Percentiles rank a stretch among this genome's conserved stretches.
Conservation (phyloP, 35 echinoderm and acorn worm genomes). For the Ophiothrix spiculata region DNA sequence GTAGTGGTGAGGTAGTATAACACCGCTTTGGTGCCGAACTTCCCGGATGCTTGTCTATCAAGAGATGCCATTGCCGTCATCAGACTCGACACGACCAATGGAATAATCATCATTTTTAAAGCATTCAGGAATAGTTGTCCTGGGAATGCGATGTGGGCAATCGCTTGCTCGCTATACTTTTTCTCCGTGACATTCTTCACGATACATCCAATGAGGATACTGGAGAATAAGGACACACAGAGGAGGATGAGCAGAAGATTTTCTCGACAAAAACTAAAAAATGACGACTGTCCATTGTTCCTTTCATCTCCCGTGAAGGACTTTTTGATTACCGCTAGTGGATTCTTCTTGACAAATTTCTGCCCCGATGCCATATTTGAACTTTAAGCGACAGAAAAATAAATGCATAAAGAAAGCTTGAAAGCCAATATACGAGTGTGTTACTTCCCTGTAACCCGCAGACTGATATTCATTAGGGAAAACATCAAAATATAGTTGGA, state of each 20-base stretch:
- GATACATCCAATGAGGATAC: slow-evolving; percentile 61
- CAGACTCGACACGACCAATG: slow-evolving; percentile 79
- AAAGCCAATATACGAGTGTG: too few species aligned
- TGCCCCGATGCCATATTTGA: too few species aligned
- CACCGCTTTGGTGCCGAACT: slow-evolving; percentile 50
- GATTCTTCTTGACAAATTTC: neutral
- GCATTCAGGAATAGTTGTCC: slow-evolving; percentile 89
- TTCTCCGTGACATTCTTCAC: slow-evolving; percentile 59
- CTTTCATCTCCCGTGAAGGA: neutral
- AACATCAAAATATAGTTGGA: too few species aligned
- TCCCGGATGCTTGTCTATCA: slow-evolving; percentile 68
- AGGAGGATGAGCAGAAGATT: slow-evolving; percentile 83
- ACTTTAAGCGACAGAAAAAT: too few species aligned
- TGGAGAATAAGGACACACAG: slow-evolving; percentile 50
- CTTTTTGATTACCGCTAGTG: neutral
- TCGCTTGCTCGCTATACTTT: slow-evolving; percentile 63
- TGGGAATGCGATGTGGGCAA: slow-evolving; percentile 84
- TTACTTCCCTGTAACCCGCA: neutral
- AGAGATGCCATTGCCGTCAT: slow-evolving; percentile 86
- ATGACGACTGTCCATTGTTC: neutral
- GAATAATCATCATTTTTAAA: slow-evolving; percentile 92
- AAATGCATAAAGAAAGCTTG: too few species aligned
- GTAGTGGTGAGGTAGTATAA: slow-evolving; percentile 92
- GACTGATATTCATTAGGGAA: too few species aligned
- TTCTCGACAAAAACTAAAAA: slow-evolving; percentile 17